These are phyloP conservation scores for Malthinus flaveolus DNA, from an alignment of 2,888 invertebrate genomes.

Conservation along the genomic window DNA sequence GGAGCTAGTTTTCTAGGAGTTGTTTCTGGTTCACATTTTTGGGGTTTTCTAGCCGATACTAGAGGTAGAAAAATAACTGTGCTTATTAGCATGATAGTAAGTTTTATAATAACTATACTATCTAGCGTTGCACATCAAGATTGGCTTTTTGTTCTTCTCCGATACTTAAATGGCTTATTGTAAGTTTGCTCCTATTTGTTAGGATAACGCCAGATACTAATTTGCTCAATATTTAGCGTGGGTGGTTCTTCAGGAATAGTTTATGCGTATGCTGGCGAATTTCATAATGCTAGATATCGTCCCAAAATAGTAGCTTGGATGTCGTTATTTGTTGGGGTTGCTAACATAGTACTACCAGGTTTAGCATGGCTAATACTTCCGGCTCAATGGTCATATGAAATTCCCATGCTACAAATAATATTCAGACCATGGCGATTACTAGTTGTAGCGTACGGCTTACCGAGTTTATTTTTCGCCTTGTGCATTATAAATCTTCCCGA, in stretches of 20 bases:
- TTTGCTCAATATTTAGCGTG: conserved; percentile 40
- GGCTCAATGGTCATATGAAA: conserved; percentile 49
- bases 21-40: conserved; percentile 61
- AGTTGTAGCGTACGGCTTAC: conserved; percentile 48
- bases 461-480: conserved; percentile 45
- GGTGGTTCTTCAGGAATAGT: conserved; percentile 57
- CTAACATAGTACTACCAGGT: conserved; percentile 49
- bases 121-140: conserved; percentile 58
- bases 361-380: conserved; percentile 52
- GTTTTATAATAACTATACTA: conserved; percentile 55
- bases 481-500: conserved; percentile 49
- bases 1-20: conserved; percentile 69
- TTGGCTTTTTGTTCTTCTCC: conserved; percentile 57
- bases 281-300: conserved; percentile 54
- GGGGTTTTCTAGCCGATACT: conserved; percentile 63
- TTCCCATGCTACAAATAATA: conserved; percentile 54
- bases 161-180: conserved; percentile 61
- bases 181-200: conserved; percentile 41
- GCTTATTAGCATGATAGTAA: conserved; percentile 55
- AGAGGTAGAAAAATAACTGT: conserved; percentile 57
- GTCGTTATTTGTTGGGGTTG: conserved; percentile 51
- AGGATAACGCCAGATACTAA: neutral
- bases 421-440: conserved; percentile 51
- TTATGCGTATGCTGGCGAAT: conserved; percentile 60
- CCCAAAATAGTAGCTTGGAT: conserved; percentile 54